Conservation (phyloP, 2,888 invertebrate species). For the Drosophila fulvimacula region DNA sequence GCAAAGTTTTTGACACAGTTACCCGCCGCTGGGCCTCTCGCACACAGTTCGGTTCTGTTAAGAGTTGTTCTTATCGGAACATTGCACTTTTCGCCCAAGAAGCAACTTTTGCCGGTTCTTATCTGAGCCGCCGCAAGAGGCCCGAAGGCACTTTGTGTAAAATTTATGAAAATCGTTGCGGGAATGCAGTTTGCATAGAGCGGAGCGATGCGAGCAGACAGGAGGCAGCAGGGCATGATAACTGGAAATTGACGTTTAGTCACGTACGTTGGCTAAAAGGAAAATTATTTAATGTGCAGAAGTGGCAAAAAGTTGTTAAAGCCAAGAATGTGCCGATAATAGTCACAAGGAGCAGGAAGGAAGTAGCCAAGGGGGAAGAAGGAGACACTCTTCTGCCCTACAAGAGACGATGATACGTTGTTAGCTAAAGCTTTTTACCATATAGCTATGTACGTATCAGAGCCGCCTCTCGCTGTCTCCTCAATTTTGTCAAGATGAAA, state of each 20-base stretch:
- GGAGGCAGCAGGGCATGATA: conserved; percentile 7
- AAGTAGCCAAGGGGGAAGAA: conserved; percentile 4
- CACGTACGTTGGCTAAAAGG: conserved; percentile 72
- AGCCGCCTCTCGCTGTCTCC: conserved; percentile 8
- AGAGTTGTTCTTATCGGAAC: conserved; percentile 68
- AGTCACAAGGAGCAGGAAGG: conserved; percentile 24
- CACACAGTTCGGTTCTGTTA: conserved; percentile 35
- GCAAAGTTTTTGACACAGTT: conserved; percentile 75
- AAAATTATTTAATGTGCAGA: conserved; percentile 79
- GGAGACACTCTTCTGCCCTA: too few species aligned
- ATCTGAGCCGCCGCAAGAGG: conserved; percentile 62
- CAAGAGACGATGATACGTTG: conserved; percentile 12
- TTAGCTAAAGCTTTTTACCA: conserved; percentile 9
- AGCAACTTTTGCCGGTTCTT: conserved; percentile 50
- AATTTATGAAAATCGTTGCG: conserved; percentile 73
- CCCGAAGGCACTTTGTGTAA: conserved; percentile 45
- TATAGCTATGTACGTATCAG: neutral
- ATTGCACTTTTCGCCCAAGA: conserved; percentile 68
- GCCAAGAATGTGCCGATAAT: conserved; percentile 43
- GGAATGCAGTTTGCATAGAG: conserved; percentile 66
- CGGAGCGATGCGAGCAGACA: conserved; percentile 4
- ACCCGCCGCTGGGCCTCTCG: conserved; percentile 57
- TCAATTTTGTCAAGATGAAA: conserved; percentile 41
- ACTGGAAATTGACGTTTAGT: conserved; percentile 76
- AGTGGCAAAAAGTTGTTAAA: conserved; percentile 69